Conservation (phyloP, 2,888 invertebrate species). For the Balanococcus diminutus region DNA sequence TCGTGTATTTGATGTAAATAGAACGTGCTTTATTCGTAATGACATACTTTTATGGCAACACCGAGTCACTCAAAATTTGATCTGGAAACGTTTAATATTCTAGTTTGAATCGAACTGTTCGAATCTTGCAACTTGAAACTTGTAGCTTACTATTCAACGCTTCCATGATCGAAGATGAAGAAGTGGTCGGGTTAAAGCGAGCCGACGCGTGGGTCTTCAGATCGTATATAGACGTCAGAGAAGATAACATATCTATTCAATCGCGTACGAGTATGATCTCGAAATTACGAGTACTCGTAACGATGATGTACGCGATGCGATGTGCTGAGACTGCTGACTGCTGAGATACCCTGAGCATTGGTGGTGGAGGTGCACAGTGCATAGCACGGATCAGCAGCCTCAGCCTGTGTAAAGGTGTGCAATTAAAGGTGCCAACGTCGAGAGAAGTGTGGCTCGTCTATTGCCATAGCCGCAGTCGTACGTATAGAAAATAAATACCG, state of each 20-base stretch:
- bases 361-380: too few relatives aligned
- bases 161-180: not conserved
- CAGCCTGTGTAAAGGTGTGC: not conserved
- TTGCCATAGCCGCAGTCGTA: not conserved
- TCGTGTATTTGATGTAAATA: conserved; percentile 24
- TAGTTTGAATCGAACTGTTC: not conserved
- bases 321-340: too few relatives aligned
- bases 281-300: not conserved
- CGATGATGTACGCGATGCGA: not conserved
- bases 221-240: not conserved
- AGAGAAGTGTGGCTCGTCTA: not conserved
- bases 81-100: conserved; percentile 28
- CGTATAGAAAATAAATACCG: not conserved
- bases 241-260: conserved; percentile 16
- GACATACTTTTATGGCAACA: conserved; percentile 18
- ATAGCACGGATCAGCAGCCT: not conserved
- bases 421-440: not conserved
- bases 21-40: conserved; percentile 38
- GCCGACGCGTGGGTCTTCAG: not conserved
- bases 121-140: not conserved
- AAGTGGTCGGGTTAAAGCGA: not conserved
- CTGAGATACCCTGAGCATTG: too few relatives aligned
- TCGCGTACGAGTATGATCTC: not conserved
- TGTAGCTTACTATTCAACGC: not conserved
- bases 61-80: conserved; percentile 13